Percentiles rank a stretch among this genome's conserved stretches.
These are phyloP conservation scores for Steinernema khuongi DNA, from an alignment of 1,140 invertebrate genomes.

Conservation along the genomic window DNA sequence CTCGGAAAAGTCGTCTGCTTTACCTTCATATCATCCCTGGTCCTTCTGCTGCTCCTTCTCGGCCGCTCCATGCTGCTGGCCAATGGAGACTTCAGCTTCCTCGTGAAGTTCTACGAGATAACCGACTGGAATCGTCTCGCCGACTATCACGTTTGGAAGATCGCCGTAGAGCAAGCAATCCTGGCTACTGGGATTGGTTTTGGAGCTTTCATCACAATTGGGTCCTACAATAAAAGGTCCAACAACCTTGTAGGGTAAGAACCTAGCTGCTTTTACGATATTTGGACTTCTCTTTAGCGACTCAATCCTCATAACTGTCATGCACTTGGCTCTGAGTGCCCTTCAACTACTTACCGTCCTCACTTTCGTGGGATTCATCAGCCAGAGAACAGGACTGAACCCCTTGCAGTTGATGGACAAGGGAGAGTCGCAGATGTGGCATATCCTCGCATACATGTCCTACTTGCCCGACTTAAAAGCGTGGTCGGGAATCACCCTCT, in stretches of 20 bases:
- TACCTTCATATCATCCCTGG: constrained; percentile 1
- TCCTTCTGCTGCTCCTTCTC: constrained; percentile 14
- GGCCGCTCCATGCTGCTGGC: background rate
- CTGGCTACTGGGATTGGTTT: constrained; percentile 58
- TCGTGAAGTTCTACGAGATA: constrained; percentile 41
- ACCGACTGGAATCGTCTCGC: constrained; percentile 51
- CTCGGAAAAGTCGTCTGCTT: constrained; percentile 48
- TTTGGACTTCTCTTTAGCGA: constrained; percentile 43
- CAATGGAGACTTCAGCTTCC: constrained; percentile 8
- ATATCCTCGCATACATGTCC: constrained; percentile 50
- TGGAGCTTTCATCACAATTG: constrained; percentile 58
- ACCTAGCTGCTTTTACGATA: background rate
- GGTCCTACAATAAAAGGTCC: constrained; percentile 54
- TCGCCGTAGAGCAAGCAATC: constrained; percentile 55
- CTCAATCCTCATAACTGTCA: constrained; percentile 48
- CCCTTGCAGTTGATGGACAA: constrained; percentile 46
- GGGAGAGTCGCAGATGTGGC: constrained; percentile 47
- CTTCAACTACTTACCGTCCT: constrained; percentile 49
- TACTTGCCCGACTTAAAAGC: constrained; percentile 48
- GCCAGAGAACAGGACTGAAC: constrained; percentile 42
- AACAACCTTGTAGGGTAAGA: constrained; percentile 55
- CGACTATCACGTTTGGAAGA: constrained; percentile 55
- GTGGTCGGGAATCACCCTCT: constrained; percentile 47
- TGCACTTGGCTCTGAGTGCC: constrained; percentile 42
- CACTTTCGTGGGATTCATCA: constrained; percentile 46